A percentile compares a stretch with the other conserved stretches of the same genome.
These are phyloP conservation scores for Agelastica alni DNA, from an alignment of 2,888 invertebrate species.

Conservation along the genomic window DNA sequence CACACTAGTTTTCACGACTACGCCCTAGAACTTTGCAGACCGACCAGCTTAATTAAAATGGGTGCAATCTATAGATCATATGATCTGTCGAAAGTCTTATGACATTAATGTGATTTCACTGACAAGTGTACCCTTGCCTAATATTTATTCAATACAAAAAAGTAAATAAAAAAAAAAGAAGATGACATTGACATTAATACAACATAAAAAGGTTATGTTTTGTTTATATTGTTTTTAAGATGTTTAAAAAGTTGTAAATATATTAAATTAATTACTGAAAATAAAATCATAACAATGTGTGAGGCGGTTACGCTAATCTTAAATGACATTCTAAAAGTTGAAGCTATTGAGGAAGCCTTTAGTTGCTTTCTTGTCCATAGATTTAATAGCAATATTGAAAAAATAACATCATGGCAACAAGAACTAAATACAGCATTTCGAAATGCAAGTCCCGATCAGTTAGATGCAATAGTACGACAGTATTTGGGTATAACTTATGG, in stretches of 20 bases:
- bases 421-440: conserved; percentile 70
- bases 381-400: conserved; percentile 70
- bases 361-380: conserved; percentile 84
- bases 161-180: background rate
- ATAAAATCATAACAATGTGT: conserved; percentile 28
- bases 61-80: conserved; percentile 16
- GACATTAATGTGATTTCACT: background rate
- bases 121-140: background rate
- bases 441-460: conserved; percentile 69
- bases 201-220: background rate
- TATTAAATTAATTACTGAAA: too few species aligned
- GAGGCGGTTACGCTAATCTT: conserved; percentile 68
- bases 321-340: conserved; percentile 70
- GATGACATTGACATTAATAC: conserved; percentile 1
- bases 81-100: conserved; percentile 16
- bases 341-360: conserved; percentile 87
- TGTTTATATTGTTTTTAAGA: background rate
- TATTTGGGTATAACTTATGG: conserved; percentile 75
- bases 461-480: conserved; percentile 75
- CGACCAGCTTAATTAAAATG: conserved; percentile 8
- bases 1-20: conserved; percentile 14
- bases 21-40: conserved; percentile 8
- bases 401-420: conserved; percentile 69
- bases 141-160: background rate
- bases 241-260: background rate